Base-by-base conservation (phyloP, 2,888 invertebrate species). In the Chesias legatella region DNA sequence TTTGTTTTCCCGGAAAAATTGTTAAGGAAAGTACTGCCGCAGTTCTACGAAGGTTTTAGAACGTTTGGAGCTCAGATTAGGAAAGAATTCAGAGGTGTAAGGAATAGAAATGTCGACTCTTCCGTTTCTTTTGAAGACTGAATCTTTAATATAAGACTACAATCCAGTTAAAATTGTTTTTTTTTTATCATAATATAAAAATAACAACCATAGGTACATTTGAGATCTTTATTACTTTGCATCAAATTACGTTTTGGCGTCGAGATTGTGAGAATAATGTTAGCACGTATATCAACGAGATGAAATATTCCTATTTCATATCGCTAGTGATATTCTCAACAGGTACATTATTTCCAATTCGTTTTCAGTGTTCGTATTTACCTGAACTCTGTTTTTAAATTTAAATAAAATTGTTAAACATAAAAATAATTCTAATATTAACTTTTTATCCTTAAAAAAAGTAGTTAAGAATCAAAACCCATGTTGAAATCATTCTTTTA, bases 1-100 rank as follows among this genome's bases (percentile, higher is more conserved):
- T 96, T 96, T 65, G 64, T 92, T 0, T 88, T 93, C 49, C 95
- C 95, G 0, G 90, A 79, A 46, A 22, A 48, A 1, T 58, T 67
- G 0, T 58, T 89, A 0, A 58, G 49, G 0, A 51, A 11, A 7
- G 67, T 68, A 0, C 33, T 88, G 26, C 84, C 88, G 17, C 73
- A 77, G 36, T 78, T 78, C 40, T 86, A 77, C 31, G 76, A 76
- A 60, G 88, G 86, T 0, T 88, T 88, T 43, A 73, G 53, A 51
- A 62, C 48, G 4, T 81, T 85, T 37, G 79, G 58, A 1, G 17
- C 35, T 1, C 70, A 76, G 33, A 84, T 88, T 13, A 69, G 45
- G 43, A 55, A 56, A 1, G 85, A 88, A 46, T 88, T 81, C 30
- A 27, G 53, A 8, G 10, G 22, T 11, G 30, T 17, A 10, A 23